Percentiles rank a stretch among this genome's conserved stretches.
phyloP scores from a whole-genome alignment of 2,888 invertebrate genomes.

The Dendrolimus houi region DNA sequence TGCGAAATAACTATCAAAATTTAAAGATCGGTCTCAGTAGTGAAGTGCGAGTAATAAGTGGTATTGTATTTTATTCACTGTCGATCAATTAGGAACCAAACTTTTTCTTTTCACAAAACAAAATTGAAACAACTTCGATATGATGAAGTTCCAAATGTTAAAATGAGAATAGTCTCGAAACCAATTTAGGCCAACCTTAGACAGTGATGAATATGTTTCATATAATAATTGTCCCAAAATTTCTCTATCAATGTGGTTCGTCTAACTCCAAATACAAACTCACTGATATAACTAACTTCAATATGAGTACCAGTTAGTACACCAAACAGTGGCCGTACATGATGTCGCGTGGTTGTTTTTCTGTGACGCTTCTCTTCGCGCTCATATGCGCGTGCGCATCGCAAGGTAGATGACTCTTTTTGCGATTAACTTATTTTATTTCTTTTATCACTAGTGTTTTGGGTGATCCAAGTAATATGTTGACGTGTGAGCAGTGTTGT shows the following conservation, averaged over 20 bases:
- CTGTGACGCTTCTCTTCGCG: conserved; percentile 29
- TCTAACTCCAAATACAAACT: background rate
- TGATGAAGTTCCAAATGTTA: too few relatives aligned
- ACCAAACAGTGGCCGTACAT: conserved; percentile 9
- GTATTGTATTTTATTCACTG: too few relatives aligned
- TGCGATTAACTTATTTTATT: conserved; percentile 23
- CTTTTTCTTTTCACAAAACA: too few relatives aligned
- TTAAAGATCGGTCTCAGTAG: too few relatives aligned
- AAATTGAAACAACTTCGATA: too few relatives aligned
- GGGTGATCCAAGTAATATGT: conserved; percentile 23
- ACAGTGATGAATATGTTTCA: background rate
- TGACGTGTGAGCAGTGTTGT: too few relatives aligned
- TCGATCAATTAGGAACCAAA: too few relatives aligned
- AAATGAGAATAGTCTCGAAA: too few relatives aligned
- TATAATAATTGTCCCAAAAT: background rate
- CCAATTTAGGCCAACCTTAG: too few relatives aligned
- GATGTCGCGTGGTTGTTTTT: conserved; percentile 30
- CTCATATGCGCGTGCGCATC: conserved; percentile 34
- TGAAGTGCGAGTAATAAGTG: too few relatives aligned
- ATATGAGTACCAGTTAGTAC: background rate
- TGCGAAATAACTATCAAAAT: too few relatives aligned
- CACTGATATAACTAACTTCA: background rate
- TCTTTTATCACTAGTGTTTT: conserved; percentile 21
- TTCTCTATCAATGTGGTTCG: background rate
- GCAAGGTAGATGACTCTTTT: conserved; percentile 37